Base-by-base conservation (phyloP, 2,888 invertebrate species). In the Gibbula magus region DNA sequence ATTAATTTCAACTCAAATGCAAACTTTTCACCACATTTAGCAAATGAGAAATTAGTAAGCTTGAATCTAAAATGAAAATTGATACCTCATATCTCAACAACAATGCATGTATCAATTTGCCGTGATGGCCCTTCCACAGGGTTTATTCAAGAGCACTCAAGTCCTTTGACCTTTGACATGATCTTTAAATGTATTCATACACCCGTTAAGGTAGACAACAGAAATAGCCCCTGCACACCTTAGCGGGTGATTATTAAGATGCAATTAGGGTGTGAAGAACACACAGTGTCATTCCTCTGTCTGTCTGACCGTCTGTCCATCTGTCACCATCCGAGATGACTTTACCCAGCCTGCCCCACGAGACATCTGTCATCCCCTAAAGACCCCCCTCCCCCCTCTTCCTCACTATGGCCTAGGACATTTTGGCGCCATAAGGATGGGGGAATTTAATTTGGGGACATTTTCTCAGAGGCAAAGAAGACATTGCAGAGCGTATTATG, bases 31-130 rank as follows among this genome's bases (percentile, higher is more conserved):
- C 70, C 39, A 39, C 29, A 70, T 70, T 70, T 70, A 70, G 70
- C 70, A 70, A 70, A 70, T 70, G 70, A 39, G 70, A 70, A 70
- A 70, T 70, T 70, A 39, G 70, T 70, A 20, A 45, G 39, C 70
- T 70, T 35, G 35, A 20, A 35, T 70, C 70, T 39, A 18, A 35
- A 70, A 70, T 70, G 70, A 35, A 70, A 70, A 70, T 70, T 70
- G 35, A 70, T 70, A 4, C 70, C 35, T 32, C 70, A 70, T 70
- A 70, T 70, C 70, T 70, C 70, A 32, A 32, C n/a, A 39, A 70
- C 70, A 70, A 70, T 70, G 35, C n/a, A 4, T 16, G 70, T 10
- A 10, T 20, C 29, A 70, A 70, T 35, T 70, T 32, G 32, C 45
- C 32, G 39, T n/a, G 70, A 29, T 20, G 18, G 39, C 32, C 18